Percentiles rank a stretch among this genome's conserved stretches.
These are phyloP conservation scores for Macropis europaea DNA, from an alignment of 2,888 invertebrate species.

Conservation along the genomic window DNA sequence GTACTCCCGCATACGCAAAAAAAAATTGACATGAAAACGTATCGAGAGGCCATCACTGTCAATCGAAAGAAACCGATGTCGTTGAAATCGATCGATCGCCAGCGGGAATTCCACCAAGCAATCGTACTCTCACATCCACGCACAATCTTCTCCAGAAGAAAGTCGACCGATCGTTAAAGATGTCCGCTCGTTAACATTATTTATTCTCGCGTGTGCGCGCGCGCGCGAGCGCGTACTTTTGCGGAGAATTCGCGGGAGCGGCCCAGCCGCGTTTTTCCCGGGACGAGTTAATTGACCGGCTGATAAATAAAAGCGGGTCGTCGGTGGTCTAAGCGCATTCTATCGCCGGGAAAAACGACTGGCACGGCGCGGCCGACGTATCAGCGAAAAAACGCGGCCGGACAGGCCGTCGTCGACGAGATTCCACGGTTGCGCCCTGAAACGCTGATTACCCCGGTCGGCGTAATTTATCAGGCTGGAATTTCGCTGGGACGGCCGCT, in stretches of 20 bases:
- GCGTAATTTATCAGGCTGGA: constrained; percentile 39
- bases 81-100: too few relatives aligned
- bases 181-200: constrained; percentile 52
- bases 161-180: constrained; percentile 35
- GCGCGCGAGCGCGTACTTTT: constrained; percentile 11
- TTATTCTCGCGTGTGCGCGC: constrained; percentile 39
- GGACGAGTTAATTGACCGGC: constrained; percentile 66
- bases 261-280: constrained; percentile 38
- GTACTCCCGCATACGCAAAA: too few relatives aligned
- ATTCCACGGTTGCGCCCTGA: constrained; percentile 40
- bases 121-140: too few relatives aligned
- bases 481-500: not conserved
- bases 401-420: constrained; percentile 9
- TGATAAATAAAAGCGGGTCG: constrained; percentile 49
- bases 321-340: constrained; percentile 37
- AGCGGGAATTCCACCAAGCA: too few relatives aligned
- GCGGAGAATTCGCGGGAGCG: constrained; percentile 20
- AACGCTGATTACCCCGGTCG: constrained; percentile 32
- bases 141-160: constrained; percentile 33
- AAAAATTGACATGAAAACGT: too few relatives aligned
- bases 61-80: too few relatives aligned
- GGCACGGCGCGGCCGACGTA: constrained; percentile 38
- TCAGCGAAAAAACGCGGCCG: not conserved
- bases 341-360: constrained; percentile 21
- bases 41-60: too few relatives aligned